phyloP scores from a whole-genome alignment of 1,140 invertebrate species.

The Eciton burchellii region DNA sequence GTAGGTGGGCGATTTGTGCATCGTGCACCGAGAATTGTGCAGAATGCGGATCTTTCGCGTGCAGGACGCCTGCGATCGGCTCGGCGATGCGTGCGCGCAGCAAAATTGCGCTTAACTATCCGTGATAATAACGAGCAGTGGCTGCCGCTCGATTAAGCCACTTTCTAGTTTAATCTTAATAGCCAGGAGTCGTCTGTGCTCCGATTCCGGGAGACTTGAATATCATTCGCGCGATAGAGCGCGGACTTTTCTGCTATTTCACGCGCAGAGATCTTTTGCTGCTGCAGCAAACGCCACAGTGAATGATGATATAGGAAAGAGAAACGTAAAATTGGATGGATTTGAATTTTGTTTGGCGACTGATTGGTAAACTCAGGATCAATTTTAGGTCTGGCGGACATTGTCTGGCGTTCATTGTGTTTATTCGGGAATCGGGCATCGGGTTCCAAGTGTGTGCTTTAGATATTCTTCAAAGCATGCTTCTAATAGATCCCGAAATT shows the following conservation, averaged over 20 bases:
- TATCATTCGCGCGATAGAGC: not conserved
- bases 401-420: too few relatives aligned
- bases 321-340: too few relatives aligned
- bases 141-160: not conserved
- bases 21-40: not conserved
- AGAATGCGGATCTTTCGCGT: not conserved
- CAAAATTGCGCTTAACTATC: slow-evolving; percentile 21
- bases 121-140: slow-evolving; percentile 8
- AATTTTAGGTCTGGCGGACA: too few relatives aligned
- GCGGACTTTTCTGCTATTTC: too few relatives aligned
- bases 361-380: too few relatives aligned
- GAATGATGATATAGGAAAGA: too few relatives aligned
- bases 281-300: too few relatives aligned
- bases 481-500: not conserved
- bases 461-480: too few relatives aligned
- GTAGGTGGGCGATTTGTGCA: not conserved
- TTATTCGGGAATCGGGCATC: too few relatives aligned
- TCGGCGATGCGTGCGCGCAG: not conserved
- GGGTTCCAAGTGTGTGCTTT: too few relatives aligned
- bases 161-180: slow-evolving; percentile 33
- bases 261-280: not conserved
- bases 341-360: too few relatives aligned
- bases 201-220: not conserved
- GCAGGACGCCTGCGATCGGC: not conserved
- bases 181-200: not conserved